Conservation (phyloP, 2,797 vertebrate genomes). For the Sylvia borin region DNA sequence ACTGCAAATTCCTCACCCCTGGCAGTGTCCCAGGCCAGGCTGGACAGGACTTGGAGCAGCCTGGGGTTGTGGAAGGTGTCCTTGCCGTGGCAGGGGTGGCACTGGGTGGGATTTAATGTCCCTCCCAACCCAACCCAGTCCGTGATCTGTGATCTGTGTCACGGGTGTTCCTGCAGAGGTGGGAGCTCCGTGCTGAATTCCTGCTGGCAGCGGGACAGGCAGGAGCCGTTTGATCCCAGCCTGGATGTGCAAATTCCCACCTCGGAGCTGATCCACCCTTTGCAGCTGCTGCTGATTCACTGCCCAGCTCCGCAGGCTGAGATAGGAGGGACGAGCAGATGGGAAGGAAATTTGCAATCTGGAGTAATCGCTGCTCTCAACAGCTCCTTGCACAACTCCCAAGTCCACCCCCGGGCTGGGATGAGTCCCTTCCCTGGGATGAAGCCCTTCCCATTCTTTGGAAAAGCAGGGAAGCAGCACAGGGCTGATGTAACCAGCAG, state of each 20-base stretch:
- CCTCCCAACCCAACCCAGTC: fast-evolving
- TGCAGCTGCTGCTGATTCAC: slow-evolving; percentile 23
- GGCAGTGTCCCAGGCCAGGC: fast-evolving
- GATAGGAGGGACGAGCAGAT: background rate
- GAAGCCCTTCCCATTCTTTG: background rate
- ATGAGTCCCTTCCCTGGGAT: background rate
- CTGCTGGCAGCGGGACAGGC: background rate
- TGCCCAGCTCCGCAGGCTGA: background rate
- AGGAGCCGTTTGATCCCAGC: background rate
- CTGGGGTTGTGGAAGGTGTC: background rate
- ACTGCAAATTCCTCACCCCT: background rate
- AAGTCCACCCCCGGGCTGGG: background rate
- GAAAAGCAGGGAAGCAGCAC: background rate
- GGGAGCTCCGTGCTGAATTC: background rate
- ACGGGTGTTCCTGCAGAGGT: background rate
- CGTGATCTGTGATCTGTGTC: background rate
- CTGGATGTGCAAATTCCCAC: background rate
- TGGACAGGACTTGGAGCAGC: fast-evolving
- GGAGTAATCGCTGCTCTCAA: background rate
- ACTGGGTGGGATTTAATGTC: fast-evolving
- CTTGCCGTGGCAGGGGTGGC: background rate
- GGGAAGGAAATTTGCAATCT: background rate
- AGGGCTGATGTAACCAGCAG: background rate
- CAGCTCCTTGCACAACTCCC: background rate
- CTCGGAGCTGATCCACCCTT: background rate